A percentile compares a stretch with the other conserved stretches of the same genome.
Evolutionary conservation across 2,797 vertebrate genomes (phyloP).

Genomic region (Octomys mimax): DNA sequence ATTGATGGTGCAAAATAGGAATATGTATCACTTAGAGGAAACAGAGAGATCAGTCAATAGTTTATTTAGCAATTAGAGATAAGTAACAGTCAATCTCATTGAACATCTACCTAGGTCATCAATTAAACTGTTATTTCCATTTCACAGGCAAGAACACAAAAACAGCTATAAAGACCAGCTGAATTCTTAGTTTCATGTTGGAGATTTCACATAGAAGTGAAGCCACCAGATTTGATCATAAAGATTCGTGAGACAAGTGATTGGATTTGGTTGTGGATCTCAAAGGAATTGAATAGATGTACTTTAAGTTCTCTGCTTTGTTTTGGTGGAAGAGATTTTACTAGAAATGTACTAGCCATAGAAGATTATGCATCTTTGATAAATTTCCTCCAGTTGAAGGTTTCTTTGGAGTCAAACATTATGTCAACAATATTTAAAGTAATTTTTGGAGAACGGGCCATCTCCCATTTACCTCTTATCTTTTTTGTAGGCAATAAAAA

Average conservation of each 20-base stretch:
- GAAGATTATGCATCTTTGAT: not conserved
- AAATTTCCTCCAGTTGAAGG: not conserved
- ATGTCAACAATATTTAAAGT: not conserved
- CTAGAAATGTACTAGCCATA: not conserved
- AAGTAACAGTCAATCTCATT: not conserved
- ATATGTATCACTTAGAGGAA: constrained; percentile 6
- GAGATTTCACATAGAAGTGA: constrained; percentile 14
- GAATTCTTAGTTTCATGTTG: not conserved
- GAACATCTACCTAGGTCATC: not conserved
- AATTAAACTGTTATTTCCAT: constrained; percentile 32
- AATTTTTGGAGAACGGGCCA: not conserved
- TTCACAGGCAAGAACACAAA: constrained; percentile 22
- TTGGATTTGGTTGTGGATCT: constrained; percentile 20
- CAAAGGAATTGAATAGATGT: not conserved
- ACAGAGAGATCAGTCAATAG: not conserved
- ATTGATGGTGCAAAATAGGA: not conserved
- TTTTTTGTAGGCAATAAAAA: constrained; percentile 4
- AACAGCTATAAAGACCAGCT: not conserved
- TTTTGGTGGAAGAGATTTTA: constrained; percentile 9
- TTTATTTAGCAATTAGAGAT: constrained; percentile 42
- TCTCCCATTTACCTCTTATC: not conserved
- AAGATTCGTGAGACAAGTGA: not conserved
- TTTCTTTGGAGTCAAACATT: not conserved
- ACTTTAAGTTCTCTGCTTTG: not conserved
- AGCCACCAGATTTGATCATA: not conserved